These are phyloP conservation scores for Polypedilum vanderplanki DNA, from an alignment of 1,140 invertebrate species.

Conservation along the genomic window DNA sequence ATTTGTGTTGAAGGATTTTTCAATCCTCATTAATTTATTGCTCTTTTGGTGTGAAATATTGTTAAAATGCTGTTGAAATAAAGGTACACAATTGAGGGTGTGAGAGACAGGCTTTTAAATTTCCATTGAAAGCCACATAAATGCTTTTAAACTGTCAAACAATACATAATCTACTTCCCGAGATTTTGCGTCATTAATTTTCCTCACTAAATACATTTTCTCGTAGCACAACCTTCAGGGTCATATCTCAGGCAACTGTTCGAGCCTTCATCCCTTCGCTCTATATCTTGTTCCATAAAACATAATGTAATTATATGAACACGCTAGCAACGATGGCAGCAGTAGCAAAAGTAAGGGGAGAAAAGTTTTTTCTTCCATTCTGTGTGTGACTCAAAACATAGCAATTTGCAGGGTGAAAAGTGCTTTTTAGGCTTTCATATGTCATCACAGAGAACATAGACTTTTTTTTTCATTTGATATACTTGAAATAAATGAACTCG, in stretches of 20 bases:
- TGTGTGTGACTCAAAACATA: not conserved
- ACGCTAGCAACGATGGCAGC: not conserved
- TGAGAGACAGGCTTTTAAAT: not conserved
- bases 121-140: not conserved
- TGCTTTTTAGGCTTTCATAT: constrained; percentile 20
- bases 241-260: constrained; percentile 3
- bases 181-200: constrained; percentile 14
- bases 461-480: not conserved
- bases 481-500: not conserved
- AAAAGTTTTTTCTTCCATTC: not conserved
- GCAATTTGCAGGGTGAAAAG: not conserved
- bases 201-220: too few species aligned
- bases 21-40: constrained; percentile 8
- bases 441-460: not conserved
- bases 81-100: not conserved
- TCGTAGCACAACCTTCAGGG: not conserved
- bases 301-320: constrained; percentile 14
- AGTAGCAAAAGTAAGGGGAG: not conserved
- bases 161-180: constrained; percentile 17
- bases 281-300: not conserved
- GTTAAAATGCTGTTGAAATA: not conserved
- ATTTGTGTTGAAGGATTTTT: constrained; percentile 5
- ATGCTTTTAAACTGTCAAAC: constrained; percentile 11
- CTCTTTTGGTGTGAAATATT: not conserved
- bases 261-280: not conserved